Evolutionary conservation across 2,113 vertebrate species (phyloP), one percentile per base, ranked within the genome.

Genomic region (Hydrolagus affinis): DNA sequence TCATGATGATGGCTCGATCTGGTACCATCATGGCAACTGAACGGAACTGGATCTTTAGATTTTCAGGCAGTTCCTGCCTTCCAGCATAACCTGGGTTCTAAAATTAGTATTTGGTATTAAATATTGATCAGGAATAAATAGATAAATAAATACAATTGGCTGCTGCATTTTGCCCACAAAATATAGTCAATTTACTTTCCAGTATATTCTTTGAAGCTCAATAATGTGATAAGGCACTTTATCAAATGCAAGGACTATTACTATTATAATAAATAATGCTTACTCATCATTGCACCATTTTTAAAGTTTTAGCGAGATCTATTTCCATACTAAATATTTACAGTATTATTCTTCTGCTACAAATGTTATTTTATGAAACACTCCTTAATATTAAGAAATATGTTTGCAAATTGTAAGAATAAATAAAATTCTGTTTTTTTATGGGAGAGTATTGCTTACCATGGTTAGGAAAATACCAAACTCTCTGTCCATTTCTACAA

Each of bases 391-490:
- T 56, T 75, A 17, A 56, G 32, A n/a, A 75, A 19, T 10, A 7
- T 56, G 44, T 21, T 19, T 19, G 0, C 28, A 74, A 74, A 17
- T 80, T 30, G 7, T 25, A 44, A 44, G 44, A 44, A 64, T n/a
- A 12, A 62, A 2, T 10, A 2, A 14, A 78, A 62, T 60, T 77
- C 28, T 1, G 62, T 83, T 28, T 80, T 2, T 80, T 64, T 80
- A 57, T 76, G 19, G 30, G 23, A 56, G 56, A 56, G 8, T 44
- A 12, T 86, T 11, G 89, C 91, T 70, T 90, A 93, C 92, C 92
- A 93, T 93, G 30, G 92, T 93, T 83, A 93, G 87, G 89, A 93
- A 93, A 88, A 93, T 92, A 72, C 92, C 92, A 87, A 93, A 93
- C 88, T 92, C 92, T 90, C 90, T 89, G 88, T 93, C 92, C 91